Percentiles rank a stretch among this genome's conserved stretches.
Conservation (phyloP, 2,797 vertebrate genomes). For the Loris lydekkerianus region DNA sequence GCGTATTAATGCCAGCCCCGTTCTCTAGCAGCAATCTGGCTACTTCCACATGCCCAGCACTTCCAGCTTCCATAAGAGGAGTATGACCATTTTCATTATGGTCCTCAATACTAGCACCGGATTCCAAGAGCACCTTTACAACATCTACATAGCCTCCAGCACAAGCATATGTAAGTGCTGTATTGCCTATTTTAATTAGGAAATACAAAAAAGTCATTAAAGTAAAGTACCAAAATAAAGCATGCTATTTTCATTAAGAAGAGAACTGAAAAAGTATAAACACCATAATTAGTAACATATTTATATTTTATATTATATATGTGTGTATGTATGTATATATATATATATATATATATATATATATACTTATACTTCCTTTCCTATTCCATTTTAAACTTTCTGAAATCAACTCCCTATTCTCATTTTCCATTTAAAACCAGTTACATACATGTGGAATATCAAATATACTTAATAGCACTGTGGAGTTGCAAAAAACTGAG, state of each 20-base stretch:
- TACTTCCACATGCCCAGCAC: constrained; percentile 92
- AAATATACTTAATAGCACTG: neutral
- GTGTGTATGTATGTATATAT: too few relatives aligned
- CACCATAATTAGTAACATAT: constrained; percentile 1
- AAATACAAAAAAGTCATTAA: neutral
- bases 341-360: too few relatives aligned
- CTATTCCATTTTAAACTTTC: constrained; percentile 21
- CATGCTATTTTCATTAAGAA: constrained; percentile 38
- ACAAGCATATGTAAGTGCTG: constrained; percentile 92
- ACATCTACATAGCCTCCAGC: constrained; percentile 92
- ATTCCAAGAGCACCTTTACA: constrained; percentile 92
- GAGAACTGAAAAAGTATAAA: neutral
- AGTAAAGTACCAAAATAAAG: constrained; percentile 15
- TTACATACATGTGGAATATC: constrained; percentile 27
- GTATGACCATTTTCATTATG: constrained; percentile 93
- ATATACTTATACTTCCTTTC: neutral
- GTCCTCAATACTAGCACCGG: constrained; percentile 92
- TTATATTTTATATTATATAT: neutral
- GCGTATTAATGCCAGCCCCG: constrained; percentile 92
- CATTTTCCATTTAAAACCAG: constrained; percentile 39
- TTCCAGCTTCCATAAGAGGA: constrained; percentile 92
- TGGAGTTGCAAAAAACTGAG: neutral
- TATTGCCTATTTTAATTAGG: constrained; percentile 88
- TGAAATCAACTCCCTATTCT: constrained; percentile 56
- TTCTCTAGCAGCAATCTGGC: constrained; percentile 92